These are phyloP conservation scores for Hydropotes inermis DNA, from an alignment of 2,113 vertebrate genomes.

Conservation along the genomic window DNA sequence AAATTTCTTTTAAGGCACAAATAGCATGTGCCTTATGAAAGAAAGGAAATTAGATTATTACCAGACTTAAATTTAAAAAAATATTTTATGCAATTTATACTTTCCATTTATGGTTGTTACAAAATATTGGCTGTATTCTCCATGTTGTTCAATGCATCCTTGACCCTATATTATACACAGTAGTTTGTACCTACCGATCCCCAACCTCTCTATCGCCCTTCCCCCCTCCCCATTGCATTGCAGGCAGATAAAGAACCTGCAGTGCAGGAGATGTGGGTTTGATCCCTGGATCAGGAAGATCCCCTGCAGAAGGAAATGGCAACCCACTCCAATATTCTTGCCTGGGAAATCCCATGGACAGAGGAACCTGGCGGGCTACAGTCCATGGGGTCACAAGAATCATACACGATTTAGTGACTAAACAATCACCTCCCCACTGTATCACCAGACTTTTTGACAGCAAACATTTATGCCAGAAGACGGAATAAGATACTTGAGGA, in stretches of 20 bases:
- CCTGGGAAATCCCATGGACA: neutral
- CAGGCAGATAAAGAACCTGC: neutral
- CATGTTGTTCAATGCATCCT: neutral
- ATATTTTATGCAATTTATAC: neutral
- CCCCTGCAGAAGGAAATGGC: neutral
- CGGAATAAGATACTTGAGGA: neutral
- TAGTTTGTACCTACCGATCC: neutral
- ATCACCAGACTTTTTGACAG: neutral
- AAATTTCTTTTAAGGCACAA: neutral
- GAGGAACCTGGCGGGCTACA: neutral
- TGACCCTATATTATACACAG: neutral
- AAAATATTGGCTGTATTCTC: neutral
- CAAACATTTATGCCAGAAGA: neutral
- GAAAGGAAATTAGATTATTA: conserved; percentile 22
- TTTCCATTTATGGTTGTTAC: neutral
- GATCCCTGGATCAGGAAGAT: neutral
- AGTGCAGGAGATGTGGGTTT: neutral
- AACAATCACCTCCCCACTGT: neutral
- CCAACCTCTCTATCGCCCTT: neutral
- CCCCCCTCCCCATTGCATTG: neutral
- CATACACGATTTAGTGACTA: neutral
- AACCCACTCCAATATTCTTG: neutral
- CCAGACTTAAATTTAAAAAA: neutral
- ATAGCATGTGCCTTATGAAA: neutral
- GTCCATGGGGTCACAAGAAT: neutral